phyloP scores from a whole-genome alignment of 2,113 vertebrate species.

The Coracopsis vasa region DNA sequence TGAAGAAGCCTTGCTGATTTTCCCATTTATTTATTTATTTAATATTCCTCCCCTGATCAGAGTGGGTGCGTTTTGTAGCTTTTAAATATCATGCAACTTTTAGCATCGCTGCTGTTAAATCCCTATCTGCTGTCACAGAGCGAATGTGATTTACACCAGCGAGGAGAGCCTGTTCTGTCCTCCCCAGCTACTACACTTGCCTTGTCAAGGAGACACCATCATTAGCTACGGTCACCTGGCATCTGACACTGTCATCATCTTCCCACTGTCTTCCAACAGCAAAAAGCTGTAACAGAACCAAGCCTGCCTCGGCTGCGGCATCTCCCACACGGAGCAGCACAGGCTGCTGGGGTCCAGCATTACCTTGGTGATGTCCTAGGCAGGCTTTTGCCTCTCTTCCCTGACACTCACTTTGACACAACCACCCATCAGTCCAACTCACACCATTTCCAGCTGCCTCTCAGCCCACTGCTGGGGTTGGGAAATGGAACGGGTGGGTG shows the following conservation, averaged over 20 bases:
- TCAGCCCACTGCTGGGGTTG: neutral
- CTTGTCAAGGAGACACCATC: neutral
- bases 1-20: constrained; percentile 22
- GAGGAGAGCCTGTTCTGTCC: neutral
- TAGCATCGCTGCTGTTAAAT: neutral
- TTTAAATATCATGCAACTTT: constrained; percentile 59
- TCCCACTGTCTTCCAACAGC: neutral
- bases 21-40: constrained; percentile 25
- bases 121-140: neutral
- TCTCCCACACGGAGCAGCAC: accelerated
- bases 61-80: constrained; percentile 39
- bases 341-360: neutral
- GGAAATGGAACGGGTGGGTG: neutral
- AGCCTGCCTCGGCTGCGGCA: neutral
- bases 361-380: neutral
- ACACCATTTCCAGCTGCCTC: neutral
- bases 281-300: neutral
- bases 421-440: neutral
- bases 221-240: neutral
- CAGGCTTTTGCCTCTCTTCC: neutral
- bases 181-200: neutral
- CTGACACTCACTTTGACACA: accelerated
- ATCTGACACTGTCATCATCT: neutral
- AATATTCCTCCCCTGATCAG: constrained; percentile 21
- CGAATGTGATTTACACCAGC: neutral